Evolutionary conservation across 2,888 invertebrate species (phyloP).

Genomic region (Ornithoptera alexandrae): DNA sequence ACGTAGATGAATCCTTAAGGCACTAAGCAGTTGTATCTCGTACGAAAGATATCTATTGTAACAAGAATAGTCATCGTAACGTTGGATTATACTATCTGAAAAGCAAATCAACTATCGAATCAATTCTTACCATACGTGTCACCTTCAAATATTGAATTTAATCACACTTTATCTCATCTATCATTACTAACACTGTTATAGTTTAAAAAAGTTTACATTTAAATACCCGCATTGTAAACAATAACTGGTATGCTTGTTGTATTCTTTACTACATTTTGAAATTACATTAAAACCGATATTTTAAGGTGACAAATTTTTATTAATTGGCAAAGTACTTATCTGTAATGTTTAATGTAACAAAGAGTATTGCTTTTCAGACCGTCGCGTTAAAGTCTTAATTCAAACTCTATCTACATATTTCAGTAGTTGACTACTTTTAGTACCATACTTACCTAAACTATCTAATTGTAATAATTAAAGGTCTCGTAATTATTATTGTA

Average conservation of each 20-base stretch:
- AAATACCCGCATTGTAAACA: not conserved
- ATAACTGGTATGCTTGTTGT: not conserved
- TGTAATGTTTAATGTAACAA: conserved; percentile 26
- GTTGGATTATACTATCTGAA: conserved; percentile 18
- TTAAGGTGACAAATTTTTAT: conserved; percentile 11
- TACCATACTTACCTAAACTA: conserved; percentile 65
- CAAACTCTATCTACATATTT: conserved; percentile 52
- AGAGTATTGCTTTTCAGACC: conserved; percentile 53
- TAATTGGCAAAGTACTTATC: conserved; percentile 53
- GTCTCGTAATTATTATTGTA: conserved; percentile 79
- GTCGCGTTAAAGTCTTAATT: conserved; percentile 44
- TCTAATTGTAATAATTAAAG: conserved; percentile 73
- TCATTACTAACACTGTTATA: not conserved
- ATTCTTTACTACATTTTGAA: not conserved
- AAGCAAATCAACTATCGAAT: conserved; percentile 14
- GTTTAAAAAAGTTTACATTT: not conserved
- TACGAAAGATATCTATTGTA: conserved; percentile 16
- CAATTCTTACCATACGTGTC: conserved; percentile 1
- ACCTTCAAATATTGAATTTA: conserved; percentile 11
- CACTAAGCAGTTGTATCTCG: conserved; percentile 15
- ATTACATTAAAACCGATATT: conserved; percentile 5
- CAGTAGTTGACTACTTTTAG: conserved; percentile 60
- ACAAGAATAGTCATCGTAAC: conserved; percentile 7
- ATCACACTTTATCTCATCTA: not conserved
- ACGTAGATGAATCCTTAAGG: conserved; percentile 46